These are phyloP conservation scores for Busseola fusca DNA, from an alignment of 2,888 invertebrate species.

Conservation along the genomic window DNA sequence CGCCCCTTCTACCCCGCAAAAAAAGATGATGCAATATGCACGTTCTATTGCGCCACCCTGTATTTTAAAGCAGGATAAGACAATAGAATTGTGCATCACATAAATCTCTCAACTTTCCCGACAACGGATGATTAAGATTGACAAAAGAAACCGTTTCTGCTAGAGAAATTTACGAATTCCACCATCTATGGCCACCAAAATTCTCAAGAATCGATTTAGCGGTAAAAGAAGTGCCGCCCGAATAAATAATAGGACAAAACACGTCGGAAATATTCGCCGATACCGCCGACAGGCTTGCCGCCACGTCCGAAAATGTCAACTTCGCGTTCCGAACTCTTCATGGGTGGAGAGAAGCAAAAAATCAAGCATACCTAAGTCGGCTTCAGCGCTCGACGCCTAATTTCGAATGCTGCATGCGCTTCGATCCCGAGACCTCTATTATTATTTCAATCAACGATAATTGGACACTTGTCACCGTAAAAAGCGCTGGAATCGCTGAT, in stretches of 20 bases:
- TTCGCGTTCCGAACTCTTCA: slow-evolving; percentile 75
- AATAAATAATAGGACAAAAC: slow-evolving; percentile 83
- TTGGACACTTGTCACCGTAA: slow-evolving; percentile 85
- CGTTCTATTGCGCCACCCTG: too few species aligned
- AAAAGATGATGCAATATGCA: too few species aligned
- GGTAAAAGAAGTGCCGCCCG: slow-evolving; percentile 73
- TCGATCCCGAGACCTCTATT: slow-evolving; percentile 74
- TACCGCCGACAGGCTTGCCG: slow-evolving; percentile 75
- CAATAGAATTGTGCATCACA: slow-evolving; percentile 65
- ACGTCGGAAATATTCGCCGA: slow-evolving; percentile 74
- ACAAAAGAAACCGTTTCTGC: slow-evolving; percentile 74
- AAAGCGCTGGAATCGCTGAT: slow-evolving; percentile 74
- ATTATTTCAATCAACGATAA: slow-evolving; percentile 86
- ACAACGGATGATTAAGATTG: slow-evolving; percentile 78
- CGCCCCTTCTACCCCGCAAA: too few species aligned
- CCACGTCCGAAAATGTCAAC: slow-evolving; percentile 77
- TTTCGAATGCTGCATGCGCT: slow-evolving; percentile 79
- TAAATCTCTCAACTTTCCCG: slow-evolving; percentile 74
- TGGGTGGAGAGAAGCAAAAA: slow-evolving; percentile 84
- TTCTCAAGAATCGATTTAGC: slow-evolving; percentile 79
- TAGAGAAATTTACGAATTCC: slow-evolving; percentile 69
- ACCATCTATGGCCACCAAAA: slow-evolving; percentile 65
- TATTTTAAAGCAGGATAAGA: slow-evolving; percentile 57
- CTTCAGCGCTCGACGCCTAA: slow-evolving; percentile 68
- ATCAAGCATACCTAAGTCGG: slow-evolving; percentile 55